phyloP scores from a whole-genome alignment of 2,797 vertebrate genomes.

The Enteromius thamalakanensis region DNA sequence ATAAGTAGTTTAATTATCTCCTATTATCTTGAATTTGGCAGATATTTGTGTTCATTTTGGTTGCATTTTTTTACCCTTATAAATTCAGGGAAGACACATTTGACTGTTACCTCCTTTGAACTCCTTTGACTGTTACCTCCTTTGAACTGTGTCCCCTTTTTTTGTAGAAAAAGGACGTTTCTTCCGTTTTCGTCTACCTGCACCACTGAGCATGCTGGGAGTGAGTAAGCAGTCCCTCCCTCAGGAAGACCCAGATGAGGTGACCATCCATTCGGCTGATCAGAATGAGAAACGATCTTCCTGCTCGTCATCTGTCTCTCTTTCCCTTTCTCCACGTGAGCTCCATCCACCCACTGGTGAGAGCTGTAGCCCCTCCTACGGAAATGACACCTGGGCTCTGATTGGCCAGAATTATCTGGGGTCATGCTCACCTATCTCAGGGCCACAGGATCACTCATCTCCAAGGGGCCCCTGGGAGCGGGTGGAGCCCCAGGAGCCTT shows the following conservation, averaged over 20 bases:
- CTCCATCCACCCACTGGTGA: conserved; percentile 90
- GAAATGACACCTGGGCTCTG: conserved; percentile 93
- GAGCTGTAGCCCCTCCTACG: conserved; percentile 92
- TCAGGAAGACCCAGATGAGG: conserved; percentile 92
- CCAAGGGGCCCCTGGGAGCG: conserved; percentile 89
- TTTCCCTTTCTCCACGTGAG: conserved; percentile 85
- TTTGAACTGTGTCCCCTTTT: background rate
- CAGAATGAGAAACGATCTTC: conserved; percentile 73
- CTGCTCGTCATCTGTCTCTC: conserved; percentile 74
- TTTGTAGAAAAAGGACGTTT: conserved; percentile 81
- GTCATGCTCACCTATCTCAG: conserved; percentile 89
- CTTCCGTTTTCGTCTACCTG: conserved; percentile 90
- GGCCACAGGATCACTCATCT: conserved; percentile 94
- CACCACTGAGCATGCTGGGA: conserved; percentile 84
- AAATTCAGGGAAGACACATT: background rate
- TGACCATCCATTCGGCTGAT: conserved; percentile 89
- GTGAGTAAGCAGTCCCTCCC: conserved; percentile 94
- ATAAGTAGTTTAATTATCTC: background rate
- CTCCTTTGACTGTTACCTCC: background rate
- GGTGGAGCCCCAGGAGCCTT: conserved; percentile 70
- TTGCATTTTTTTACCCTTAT: background rate
- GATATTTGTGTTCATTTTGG: background rate
- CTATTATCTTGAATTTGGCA: background rate
- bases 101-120: background rate
- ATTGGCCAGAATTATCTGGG: conserved; percentile 85